Percentiles rank a stretch among this genome's conserved stretches.
Evolutionary conservation across 2,113 vertebrate genomes (phyloP).

Genomic region (Alligator mississippiensis): DNA sequence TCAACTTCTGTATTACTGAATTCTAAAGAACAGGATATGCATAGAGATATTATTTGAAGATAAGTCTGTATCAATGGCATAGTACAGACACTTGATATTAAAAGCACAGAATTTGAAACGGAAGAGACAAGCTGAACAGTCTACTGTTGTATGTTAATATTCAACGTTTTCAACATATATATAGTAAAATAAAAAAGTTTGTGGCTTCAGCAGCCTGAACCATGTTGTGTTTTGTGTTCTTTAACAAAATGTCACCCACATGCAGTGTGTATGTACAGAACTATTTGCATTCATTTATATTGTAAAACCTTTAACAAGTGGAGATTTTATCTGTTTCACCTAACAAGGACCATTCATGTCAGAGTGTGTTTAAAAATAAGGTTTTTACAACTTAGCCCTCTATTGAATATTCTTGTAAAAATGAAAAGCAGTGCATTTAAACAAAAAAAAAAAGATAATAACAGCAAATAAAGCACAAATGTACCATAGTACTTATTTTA

Average conservation of each 20-base stretch:
- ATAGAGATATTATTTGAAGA: neutral
- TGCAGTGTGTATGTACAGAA: neutral
- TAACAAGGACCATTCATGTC: neutral
- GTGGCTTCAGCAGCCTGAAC: conserved; percentile 52
- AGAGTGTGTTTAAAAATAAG: neutral
- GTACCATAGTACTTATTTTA: neutral
- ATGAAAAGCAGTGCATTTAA: neutral
- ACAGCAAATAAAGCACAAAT: conserved; percentile 21
- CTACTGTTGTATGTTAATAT: conserved; percentile 52
- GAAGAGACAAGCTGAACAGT: conserved; percentile 45
- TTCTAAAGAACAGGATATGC: conserved; percentile 4
- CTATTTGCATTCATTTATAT: neutral
- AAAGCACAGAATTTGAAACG: conserved; percentile 65
- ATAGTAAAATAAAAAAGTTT: conserved; percentile 64
- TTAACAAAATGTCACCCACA: neutral
- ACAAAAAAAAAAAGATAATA: neutral
- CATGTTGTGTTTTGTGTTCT: conserved; percentile 41
- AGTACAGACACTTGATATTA: conserved; percentile 11
- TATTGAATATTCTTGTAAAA: conserved; percentile 17
- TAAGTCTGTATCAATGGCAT: conserved; percentile 17
- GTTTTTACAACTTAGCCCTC: neutral
- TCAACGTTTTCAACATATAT: conserved; percentile 43
- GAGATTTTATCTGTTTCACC: neutral
- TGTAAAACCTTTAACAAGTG: neutral
- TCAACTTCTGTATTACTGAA: conserved; percentile 3